Base-by-base conservation (phyloP, 2,113 vertebrate species). In the Apeltes quadracus region DNA sequence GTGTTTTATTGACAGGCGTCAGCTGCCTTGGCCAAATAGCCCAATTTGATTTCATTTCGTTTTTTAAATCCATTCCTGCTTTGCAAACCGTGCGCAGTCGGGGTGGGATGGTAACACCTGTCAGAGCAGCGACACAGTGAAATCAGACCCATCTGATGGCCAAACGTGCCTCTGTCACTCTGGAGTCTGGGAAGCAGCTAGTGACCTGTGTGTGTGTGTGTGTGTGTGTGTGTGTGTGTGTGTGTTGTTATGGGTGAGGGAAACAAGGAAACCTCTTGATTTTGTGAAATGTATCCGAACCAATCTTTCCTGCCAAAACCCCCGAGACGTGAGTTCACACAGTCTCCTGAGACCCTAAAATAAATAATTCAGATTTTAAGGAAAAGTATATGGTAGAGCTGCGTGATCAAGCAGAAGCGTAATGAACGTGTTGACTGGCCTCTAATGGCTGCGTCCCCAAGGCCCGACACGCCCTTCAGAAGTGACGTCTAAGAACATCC, bases 401-500 rank as follows among this genome's bases (percentile, higher is more conserved):
- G 5, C 20, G 50, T 16, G 57, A 18, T 25, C 41, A 18, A 36
- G 56, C 20, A 5, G 7, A 22, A 46, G 67, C 36, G 46, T n/a
- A 32, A 43, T 79, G 61, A 54, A 15, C 3, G 5, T 22, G n/a
- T 36, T 74, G 41, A 25, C 34, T 50, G 9, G 62, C 23, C 4
- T 50, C 29, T 57, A 34, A 61, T 66, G 61, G 25, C 32, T 54
- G 27, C 7, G 22, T 67, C 50, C 27, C 12, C 81, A 61, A 83
- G 75, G 75, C 66, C n/a, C 73, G 59, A 79, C 73, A 38, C 66
- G 74, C 68, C 87, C 86, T 87, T 90, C 90, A 90, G 65, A 78
- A 85, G 76, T 91, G 91, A 88, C 89, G 84, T 90, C 90, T 81
- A 89, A 88, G 90, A 91, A 88, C 84, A 90, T 82, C 83, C 73